phyloP scores from a whole-genome alignment of 2,888 invertebrate species.

The Eilema sororculum region DNA sequence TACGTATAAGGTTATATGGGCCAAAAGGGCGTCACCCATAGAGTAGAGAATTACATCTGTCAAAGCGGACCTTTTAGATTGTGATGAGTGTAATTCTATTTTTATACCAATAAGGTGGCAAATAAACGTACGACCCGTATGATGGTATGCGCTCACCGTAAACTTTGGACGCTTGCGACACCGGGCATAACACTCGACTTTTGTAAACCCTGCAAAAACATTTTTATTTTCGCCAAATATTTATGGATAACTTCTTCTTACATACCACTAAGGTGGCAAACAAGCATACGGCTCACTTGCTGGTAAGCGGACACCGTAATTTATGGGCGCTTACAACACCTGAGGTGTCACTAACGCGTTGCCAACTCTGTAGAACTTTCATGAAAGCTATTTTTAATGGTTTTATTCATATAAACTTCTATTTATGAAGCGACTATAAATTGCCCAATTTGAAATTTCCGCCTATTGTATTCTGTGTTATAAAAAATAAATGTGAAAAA shows the following conservation, averaged over 20 bases:
- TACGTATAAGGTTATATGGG: too few species aligned
- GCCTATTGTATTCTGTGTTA: too few species aligned
- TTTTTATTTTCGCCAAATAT: slow-evolving; percentile 5
- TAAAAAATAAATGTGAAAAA: too few species aligned
- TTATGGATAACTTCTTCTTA: background rate
- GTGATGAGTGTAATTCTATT: too few species aligned
- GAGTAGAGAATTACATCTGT: too few species aligned
- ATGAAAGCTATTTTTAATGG: too few species aligned
- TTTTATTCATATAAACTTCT: too few species aligned
- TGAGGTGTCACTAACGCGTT: background rate
- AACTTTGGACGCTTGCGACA: slow-evolving; percentile 13
- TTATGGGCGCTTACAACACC: slow-evolving; percentile 7
- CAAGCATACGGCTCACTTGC: background rate
- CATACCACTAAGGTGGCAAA: slow-evolving; percentile 8
- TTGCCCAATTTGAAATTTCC: too few species aligned
- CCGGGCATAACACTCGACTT: background rate
- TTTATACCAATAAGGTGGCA: slow-evolving; percentile 10
- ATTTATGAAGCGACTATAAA: too few species aligned
- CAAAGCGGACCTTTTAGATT: too few species aligned
- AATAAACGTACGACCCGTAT: slow-evolving; percentile 16
- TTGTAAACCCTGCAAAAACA: slow-evolving; percentile 12
- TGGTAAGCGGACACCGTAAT: slow-evolving; percentile 6
- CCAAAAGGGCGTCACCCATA: too few species aligned
- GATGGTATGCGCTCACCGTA: slow-evolving; percentile 13
- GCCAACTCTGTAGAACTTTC: background rate